Base-by-base conservation (phyloP, 2,113 vertebrate species). In the Muntiacus muntjak region DNA sequence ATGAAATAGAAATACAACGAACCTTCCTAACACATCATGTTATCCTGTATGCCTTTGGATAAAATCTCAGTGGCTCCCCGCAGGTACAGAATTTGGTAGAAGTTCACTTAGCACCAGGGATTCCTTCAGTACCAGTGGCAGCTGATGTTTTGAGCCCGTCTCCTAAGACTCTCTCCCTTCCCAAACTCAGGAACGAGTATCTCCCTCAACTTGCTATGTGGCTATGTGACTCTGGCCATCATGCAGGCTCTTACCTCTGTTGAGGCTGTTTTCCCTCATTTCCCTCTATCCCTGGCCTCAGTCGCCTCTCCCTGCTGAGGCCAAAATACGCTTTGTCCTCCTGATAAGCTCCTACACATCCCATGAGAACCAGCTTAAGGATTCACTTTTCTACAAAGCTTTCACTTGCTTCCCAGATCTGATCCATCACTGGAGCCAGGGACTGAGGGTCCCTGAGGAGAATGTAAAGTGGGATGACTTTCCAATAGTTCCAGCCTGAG, bases 141-240 rank as follows among this genome's bases (percentile, higher is more conserved):
- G 15, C 52, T 40, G 45, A 26, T 3, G 25, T 36, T 21, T 21
- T 11, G 21, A 86, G 47, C n/a, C 10, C 21, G n/a, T 11, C 15
- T 26, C 14, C 86, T 19, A 3, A 7, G 10, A 15, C 30, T 21
- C 9, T 50, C 58, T 81, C 8, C 17, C 19, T 50, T 36, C n/a
- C 1, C 11, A 0, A 17, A 11, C 12, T 5, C 43, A 43, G 58
- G 6, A 1, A 54, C 10, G 26, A 3, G 9, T 5, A 25, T 21
- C 19, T n/a, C 43, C 60, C 52, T 33, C 6, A 2, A 9, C 21
- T 23, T 60, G 71, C 12, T n/a, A 1, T 30, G 19, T 57, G 58
- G 33, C 47, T 67, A 45, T 13, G 1, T 33, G 23, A 16, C 57
- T 57, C 8, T 36, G 25, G 67, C 28, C 21, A 30, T 11, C 1